A percentile compares a stretch with the other conserved stretches of the same genome.
These are phyloP conservation scores for Corythornis madagascariensis DNA, from an alignment of 2,113 vertebrate species.

Conservation along the genomic window DNA sequence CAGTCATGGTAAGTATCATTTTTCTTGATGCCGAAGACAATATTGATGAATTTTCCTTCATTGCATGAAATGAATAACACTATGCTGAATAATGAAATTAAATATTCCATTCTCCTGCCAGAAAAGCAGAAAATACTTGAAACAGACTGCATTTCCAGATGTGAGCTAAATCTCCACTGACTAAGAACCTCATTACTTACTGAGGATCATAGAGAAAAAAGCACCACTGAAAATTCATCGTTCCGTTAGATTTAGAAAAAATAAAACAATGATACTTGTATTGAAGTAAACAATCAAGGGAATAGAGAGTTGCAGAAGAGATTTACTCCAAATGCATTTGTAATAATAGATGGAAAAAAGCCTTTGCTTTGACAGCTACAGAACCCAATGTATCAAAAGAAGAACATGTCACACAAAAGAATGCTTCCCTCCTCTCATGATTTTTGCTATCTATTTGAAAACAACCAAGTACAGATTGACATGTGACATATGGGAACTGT, in stretches of 20 bases:
- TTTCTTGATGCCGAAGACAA: constrained; percentile 44
- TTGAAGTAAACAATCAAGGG: constrained; percentile 40
- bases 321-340: constrained; percentile 31
- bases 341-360: constrained; percentile 25
- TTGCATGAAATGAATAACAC: constrained; percentile 39
- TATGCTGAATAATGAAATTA: constrained; percentile 48
- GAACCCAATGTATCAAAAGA: constrained; percentile 44
- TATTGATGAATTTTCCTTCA: constrained; percentile 45
- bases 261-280: background rate
- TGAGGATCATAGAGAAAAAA: background rate
- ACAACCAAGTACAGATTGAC: constrained; percentile 50
- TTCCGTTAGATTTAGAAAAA: constrained; percentile 16
- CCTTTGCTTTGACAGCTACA: constrained; percentile 48
- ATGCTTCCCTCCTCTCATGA: constrained; percentile 28
- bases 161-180: constrained; percentile 32
- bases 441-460: constrained; percentile 61
- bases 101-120: constrained; percentile 51
- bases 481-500: constrained; percentile 42
- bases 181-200: background rate
- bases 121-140: constrained; percentile 46
- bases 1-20: constrained; percentile 34
- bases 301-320: background rate
- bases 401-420: constrained; percentile 36
- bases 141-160: constrained; percentile 35
- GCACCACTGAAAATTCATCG: background rate